Conservation (phyloP, 1,140 invertebrate species). For the Dendroctonus valens region DNA sequence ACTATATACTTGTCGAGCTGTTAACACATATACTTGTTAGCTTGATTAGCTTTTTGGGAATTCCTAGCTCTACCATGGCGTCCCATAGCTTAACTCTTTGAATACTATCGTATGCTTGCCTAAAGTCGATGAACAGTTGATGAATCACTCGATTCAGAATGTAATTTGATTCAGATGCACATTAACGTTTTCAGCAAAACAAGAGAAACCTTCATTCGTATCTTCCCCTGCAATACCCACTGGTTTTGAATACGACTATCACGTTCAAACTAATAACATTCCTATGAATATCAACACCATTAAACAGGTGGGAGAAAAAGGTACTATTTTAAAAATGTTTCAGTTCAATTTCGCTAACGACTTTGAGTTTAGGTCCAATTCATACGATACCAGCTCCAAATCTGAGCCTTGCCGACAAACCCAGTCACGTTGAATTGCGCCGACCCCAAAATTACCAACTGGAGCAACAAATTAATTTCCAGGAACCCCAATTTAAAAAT, state of each 20-base stretch:
- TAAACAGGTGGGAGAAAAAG: constrained; percentile 57
- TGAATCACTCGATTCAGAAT: too few species aligned
- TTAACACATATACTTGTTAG: too few species aligned
- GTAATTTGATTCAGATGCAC: neutral
- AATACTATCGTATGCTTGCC: too few species aligned
- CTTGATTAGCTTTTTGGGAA: too few species aligned
- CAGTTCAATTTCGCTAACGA: too few species aligned
- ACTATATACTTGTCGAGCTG: too few species aligned
- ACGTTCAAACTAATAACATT: constrained; percentile 47
- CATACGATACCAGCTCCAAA: constrained; percentile 81
- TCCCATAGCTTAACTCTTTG: too few species aligned
- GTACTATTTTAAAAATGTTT: neutral
- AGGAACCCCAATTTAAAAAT: neutral
- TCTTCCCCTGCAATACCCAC: constrained; percentile 36
- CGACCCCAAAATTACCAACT: constrained; percentile 18
- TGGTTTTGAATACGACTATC: constrained; percentile 43
- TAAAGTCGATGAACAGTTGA: too few species aligned
- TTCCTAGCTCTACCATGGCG: too few species aligned
- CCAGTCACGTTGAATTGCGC: constrained; percentile 45
- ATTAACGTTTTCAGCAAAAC: constrained; percentile 14
- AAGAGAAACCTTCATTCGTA: constrained; percentile 27
- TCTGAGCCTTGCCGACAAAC: constrained; percentile 54
- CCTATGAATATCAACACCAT: constrained; percentile 42
- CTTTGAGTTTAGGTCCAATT: constrained; percentile 57
- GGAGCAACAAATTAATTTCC: constrained; percentile 14